Evolutionary conservation across 2,888 invertebrate species (phyloP).

Genomic region (Cabera pusaria): DNA sequence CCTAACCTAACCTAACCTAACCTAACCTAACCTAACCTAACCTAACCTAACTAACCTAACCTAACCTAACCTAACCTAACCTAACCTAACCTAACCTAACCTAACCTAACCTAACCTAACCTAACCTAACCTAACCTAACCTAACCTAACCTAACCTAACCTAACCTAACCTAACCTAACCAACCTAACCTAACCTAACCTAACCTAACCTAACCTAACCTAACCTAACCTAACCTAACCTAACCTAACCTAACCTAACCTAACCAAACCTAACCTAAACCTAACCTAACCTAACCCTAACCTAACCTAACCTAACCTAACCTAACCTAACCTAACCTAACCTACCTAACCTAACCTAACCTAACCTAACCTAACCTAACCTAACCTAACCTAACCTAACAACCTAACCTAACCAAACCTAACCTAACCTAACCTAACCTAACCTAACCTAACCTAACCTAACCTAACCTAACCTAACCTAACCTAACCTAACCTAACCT

Average conservation of each 20-base stretch:
- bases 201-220: slow-evolving; percentile 26
- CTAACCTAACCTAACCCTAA: slow-evolving; percentile 33
- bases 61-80: slow-evolving; percentile 24
- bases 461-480: slow-evolving; percentile 17
- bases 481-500: slow-evolving; percentile 14
- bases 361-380: slow-evolving; percentile 25
- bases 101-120: slow-evolving; percentile 22
- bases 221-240: slow-evolving; percentile 31
- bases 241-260: slow-evolving; percentile 30
- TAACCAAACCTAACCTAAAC: slow-evolving; percentile 31
- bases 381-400: slow-evolving; percentile 21
- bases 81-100: slow-evolving; percentile 22
- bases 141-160: slow-evolving; percentile 25
- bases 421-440: slow-evolving; percentile 16
- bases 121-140: slow-evolving; percentile 25
- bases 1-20: slow-evolving; percentile 20
- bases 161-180: slow-evolving; percentile 21
- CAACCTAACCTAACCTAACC: slow-evolving; percentile 14
- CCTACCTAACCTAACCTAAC: slow-evolving; percentile 32
- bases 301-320: slow-evolving; percentile 32
- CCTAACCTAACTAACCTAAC: slow-evolving; percentile 7
- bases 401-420: slow-evolving; percentile 15
- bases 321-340: slow-evolving; percentile 20
- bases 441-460: slow-evolving; percentile 16
- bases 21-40: slow-evolving; percentile 18